Evolutionary conservation across 1,140 invertebrate species (phyloP).

Genomic region (Drosophila lini): DNA sequence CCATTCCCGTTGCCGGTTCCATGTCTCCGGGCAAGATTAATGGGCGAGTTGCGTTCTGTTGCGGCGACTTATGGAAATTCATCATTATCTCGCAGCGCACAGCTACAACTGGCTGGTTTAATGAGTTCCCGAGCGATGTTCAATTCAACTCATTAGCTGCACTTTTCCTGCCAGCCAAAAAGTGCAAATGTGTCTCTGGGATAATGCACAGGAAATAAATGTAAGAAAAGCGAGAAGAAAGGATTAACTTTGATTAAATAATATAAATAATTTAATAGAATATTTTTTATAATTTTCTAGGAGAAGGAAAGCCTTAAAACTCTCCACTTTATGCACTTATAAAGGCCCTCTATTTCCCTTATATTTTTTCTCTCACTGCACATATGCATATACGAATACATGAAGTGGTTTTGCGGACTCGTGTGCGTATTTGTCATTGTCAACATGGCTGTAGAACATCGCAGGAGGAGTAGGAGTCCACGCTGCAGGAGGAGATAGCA

Average conservation of each 20-base stretch:
- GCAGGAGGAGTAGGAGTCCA: slow-evolving; percentile 18
- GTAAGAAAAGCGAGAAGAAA: no score
- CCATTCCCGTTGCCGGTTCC: slow-evolving; percentile 30
- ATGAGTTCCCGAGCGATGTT: slow-evolving; percentile 81
- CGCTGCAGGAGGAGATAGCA: slow-evolving; percentile 5
- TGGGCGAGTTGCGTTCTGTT: slow-evolving; percentile 76
- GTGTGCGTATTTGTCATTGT: slow-evolving; percentile 84
- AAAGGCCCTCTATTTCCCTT: background rate
- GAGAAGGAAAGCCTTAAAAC: no score
- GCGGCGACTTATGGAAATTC: slow-evolving; percentile 81
- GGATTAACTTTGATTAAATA: background rate
- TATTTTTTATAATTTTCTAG: no score
- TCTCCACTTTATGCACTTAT: background rate
- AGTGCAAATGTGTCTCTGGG: slow-evolving; percentile 62
- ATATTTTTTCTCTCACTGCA: slow-evolving; percentile 29
- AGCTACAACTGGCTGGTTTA: slow-evolving; percentile 61
- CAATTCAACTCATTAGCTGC: slow-evolving; percentile 80
- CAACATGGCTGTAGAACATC: slow-evolving; percentile 81
- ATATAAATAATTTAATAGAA: background rate
- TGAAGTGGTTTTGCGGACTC: slow-evolving; percentile 37
- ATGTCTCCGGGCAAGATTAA: slow-evolving; percentile 76
- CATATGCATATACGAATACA: slow-evolving; percentile 14
- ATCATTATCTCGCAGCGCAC: slow-evolving; percentile 69
- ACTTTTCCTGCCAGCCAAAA: slow-evolving; percentile 75
- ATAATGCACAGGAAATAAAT: slow-evolving; percentile 5